Conservation (phyloP, 2,888 invertebrate species). For the Synanthedon andrenaeformis region DNA sequence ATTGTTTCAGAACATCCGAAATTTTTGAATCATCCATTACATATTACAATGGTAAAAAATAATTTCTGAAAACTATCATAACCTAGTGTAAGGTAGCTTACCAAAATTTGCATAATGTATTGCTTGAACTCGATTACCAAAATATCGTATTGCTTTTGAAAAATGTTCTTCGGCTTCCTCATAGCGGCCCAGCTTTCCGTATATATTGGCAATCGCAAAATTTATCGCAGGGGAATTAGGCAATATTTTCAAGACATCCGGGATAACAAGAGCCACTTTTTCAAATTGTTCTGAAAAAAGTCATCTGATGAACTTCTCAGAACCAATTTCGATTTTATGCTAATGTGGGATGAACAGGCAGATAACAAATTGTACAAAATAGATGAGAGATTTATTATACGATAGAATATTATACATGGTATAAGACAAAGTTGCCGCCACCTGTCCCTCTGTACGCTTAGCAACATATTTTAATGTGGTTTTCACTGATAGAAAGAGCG, state of each 20-base stretch:
- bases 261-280: conserved; percentile 78
- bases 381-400: too few relatives aligned
- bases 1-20: too few relatives aligned
- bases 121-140: conserved; percentile 73
- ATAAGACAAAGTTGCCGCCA: too few relatives aligned
- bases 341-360: too few relatives aligned
- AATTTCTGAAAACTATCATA: too few relatives aligned
- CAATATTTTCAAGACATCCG: conserved; percentile 76
- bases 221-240: conserved; percentile 82
- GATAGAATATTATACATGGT: too few relatives aligned
- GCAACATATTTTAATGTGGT: too few relatives aligned
- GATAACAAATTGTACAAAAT: too few relatives aligned
- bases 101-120: conserved; percentile 92
- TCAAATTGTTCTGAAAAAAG: conserved; percentile 67
- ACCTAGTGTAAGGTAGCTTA: conserved; percentile 38
- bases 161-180: conserved; percentile 86
- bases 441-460: too few relatives aligned
- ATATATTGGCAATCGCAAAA: conserved; percentile 89
- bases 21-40: too few relatives aligned
- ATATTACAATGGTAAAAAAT: too few relatives aligned
- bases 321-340: not conserved
- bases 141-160: conserved; percentile 77
- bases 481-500: too few relatives aligned
- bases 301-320: not conserved
- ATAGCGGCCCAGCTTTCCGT: conserved; percentile 85